A percentile compares a stretch with the other conserved stretches of the same genome.
These are phyloP conservation scores for Gavialis gangeticus DNA, from an alignment of 2,113 vertebrate genomes.

Conservation along the genomic window DNA sequence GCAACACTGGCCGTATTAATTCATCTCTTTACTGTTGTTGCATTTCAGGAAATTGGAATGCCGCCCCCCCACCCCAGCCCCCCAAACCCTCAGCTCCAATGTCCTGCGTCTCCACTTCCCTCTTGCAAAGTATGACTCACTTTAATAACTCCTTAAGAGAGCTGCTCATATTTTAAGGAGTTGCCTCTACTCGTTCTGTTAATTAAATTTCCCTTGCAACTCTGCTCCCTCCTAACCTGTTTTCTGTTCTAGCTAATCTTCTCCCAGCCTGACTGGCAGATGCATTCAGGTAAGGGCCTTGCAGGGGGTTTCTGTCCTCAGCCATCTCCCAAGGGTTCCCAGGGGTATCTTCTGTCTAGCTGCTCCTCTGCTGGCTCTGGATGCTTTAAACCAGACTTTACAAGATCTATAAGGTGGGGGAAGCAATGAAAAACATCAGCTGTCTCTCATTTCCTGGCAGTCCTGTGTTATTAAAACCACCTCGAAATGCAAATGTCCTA, in stretches of 20 bases:
- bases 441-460: constrained; percentile 5
- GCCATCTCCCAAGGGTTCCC: background rate
- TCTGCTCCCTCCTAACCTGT: background rate
- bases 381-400: constrained; percentile 36
- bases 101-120: background rate
- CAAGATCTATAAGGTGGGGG: constrained; percentile 22
- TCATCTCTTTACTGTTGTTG: background rate
- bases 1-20: background rate
- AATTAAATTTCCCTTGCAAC: constrained; percentile 35
- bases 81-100: background rate
- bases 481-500: background rate
- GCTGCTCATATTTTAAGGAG: constrained; percentile 42
- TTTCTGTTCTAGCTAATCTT: constrained; percentile 26
- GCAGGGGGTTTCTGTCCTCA: constrained; percentile 7
- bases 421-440: background rate
- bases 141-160: background rate
- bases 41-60: background rate
- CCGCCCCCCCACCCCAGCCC: too few species aligned
- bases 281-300: constrained; percentile 23
- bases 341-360: constrained; percentile 48
- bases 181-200: constrained; percentile 25
- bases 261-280: background rate
- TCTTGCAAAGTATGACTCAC: constrained; percentile 47
- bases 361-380: constrained; percentile 42
- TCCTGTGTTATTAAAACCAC: constrained; percentile 10